A percentile compares a stretch with the other conserved stretches of the same genome.
phyloP scores from a whole-genome alignment of 2,113 vertebrate species.

The Corvus moneduloides region DNA sequence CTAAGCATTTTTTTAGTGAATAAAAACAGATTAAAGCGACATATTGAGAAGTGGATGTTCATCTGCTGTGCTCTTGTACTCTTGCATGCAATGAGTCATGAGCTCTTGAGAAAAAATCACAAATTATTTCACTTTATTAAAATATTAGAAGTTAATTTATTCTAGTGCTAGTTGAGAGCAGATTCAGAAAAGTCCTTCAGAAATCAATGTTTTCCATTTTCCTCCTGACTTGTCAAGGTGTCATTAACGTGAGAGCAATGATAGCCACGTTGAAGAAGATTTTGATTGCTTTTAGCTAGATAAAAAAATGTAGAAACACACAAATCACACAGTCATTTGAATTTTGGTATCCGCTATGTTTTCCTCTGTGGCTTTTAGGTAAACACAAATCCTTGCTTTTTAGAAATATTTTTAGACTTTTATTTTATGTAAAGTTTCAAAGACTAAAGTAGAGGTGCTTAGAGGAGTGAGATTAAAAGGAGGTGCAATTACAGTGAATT shows the following conservation, averaged over 20 bases:
- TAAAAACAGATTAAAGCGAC: constrained; percentile 54
- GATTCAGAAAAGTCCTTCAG: constrained; percentile 53
- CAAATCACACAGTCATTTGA: neutral
- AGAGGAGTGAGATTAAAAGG: neutral
- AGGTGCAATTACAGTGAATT: neutral
- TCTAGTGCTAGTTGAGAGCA: constrained; percentile 42
- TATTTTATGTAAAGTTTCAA: neutral
- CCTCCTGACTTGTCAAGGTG: constrained; percentile 30
- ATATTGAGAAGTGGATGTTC: constrained; percentile 37
- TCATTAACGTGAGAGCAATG: constrained; percentile 37
- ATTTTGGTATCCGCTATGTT: neutral
- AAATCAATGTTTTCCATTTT: constrained; percentile 62
- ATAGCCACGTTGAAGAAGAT: constrained; percentile 22
- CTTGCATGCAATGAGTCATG: constrained; percentile 23
- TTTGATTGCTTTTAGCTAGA: constrained; percentile 41
- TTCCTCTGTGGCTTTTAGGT: neutral
- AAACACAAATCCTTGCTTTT: neutral
- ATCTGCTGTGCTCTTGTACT: constrained; percentile 4
- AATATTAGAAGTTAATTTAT: constrained; percentile 68
- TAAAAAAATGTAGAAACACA: neutral
- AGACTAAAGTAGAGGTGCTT: neutral
- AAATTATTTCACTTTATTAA: constrained; percentile 67
- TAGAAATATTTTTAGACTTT: neutral
- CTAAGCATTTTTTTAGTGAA: constrained; percentile 31
- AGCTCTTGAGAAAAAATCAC: constrained; percentile 54